These are phyloP conservation scores for Heliangelus exortis DNA, from an alignment of 2,797 vertebrate genomes.

Conservation along the genomic window DNA sequence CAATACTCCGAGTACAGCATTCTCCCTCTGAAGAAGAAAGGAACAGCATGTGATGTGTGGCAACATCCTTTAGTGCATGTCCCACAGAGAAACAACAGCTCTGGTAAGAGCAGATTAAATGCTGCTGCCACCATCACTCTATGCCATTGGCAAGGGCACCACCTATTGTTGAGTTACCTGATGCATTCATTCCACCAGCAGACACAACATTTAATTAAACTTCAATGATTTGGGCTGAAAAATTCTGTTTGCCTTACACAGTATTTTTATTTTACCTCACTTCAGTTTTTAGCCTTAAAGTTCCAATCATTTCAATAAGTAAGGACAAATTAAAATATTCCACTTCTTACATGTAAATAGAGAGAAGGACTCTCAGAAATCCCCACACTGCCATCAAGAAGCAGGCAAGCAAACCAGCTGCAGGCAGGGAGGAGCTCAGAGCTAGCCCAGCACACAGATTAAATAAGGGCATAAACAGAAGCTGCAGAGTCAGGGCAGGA, in stretches of 20 bases:
- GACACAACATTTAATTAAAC: not conserved
- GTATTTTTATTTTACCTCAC: not conserved
- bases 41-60: not conserved
- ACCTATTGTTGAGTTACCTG: conserved; percentile 5
- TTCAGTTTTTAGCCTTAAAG: not conserved
- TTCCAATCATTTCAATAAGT: not conserved
- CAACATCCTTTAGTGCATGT: conserved; percentile 2
- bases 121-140: not conserved
- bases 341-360: not conserved
- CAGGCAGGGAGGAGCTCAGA: not conserved
- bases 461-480: not conserved
- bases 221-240: not conserved
- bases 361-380: not conserved
- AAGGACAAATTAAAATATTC: not conserved
- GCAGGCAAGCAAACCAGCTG: not conserved
- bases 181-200: not conserved
- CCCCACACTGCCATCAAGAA: accelerated
- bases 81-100: not conserved
- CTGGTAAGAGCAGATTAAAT: not conserved
- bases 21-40: not conserved
- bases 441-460: not conserved
- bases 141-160: conserved; percentile 53
- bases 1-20: not conserved
- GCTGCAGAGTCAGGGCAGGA: not conserved
- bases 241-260: not conserved